Conservation (phyloP, 2,113 vertebrate genomes). For the Myxocyprinus asiaticus region DNA sequence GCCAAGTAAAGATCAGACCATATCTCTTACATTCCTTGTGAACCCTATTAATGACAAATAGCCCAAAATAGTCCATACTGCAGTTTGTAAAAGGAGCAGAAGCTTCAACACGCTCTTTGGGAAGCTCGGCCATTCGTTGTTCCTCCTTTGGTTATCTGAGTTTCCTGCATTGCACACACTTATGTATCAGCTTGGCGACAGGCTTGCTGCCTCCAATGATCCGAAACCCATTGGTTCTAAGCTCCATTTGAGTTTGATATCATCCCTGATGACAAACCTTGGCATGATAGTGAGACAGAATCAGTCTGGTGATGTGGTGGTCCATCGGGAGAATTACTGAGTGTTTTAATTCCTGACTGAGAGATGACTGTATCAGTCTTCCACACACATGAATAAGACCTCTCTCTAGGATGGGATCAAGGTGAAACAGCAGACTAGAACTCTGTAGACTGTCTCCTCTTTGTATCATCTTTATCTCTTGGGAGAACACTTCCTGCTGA, state of each 20-base stretch:
- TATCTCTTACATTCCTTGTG: conserved; percentile 6
- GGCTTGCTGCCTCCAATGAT: background rate
- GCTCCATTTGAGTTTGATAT: background rate
- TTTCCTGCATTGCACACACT: background rate
- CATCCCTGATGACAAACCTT: conserved; percentile 21
- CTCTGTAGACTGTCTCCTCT: background rate
- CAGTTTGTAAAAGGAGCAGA: background rate
- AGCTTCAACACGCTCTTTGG: background rate
- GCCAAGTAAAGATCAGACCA: background rate
- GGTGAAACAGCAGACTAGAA: background rate
- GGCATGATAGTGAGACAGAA: conserved; percentile 10
- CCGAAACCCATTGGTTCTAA: background rate
- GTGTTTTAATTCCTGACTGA: conserved; percentile 7
- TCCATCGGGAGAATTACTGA: background rate
- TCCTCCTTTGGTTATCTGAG: background rate
- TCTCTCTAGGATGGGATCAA: background rate
- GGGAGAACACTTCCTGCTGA: background rate
- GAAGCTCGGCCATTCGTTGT: background rate
- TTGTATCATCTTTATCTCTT: background rate
- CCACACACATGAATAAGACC: conserved; percentile 1
- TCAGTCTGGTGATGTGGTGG: background rate
- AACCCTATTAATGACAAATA: background rate
- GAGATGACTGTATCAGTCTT: conserved; percentile 19
- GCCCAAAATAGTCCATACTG: conserved; percentile 1
- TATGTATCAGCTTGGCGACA: background rate